Percentiles rank a stretch among this genome's conserved stretches.
phyloP scores from a whole-genome alignment of 1,140 invertebrate species.

The Saccostrea glomerata region DNA sequence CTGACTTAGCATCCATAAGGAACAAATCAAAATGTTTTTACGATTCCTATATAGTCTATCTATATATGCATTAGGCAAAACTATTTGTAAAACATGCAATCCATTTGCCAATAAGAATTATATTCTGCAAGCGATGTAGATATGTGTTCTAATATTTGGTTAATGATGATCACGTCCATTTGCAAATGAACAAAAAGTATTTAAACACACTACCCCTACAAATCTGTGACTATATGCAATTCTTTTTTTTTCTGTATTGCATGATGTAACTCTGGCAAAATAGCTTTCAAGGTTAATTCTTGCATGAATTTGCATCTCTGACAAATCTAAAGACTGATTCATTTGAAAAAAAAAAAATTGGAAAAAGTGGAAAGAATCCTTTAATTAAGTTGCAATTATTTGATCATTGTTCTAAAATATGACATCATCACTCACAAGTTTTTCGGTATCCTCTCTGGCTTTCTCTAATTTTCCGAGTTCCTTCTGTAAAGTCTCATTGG shows the following conservation, averaged over 20 bases:
- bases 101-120: background rate
- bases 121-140: background rate
- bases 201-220: too few species aligned
- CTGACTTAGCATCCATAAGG: background rate
- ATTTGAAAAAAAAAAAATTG: too few species aligned
- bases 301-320: too few species aligned
- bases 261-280: too few species aligned
- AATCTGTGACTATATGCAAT: too few species aligned
- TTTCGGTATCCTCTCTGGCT: conserved; percentile 70
- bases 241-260: too few species aligned
- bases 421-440: conserved; percentile 61
- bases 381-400: background rate
- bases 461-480: conserved; percentile 75
- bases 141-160: background rate
- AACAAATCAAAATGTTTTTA: background rate
- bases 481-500: conserved; percentile 73
- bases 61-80: too few species aligned
- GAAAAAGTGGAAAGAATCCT: background rate
- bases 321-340: too few species aligned
- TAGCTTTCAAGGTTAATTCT: too few species aligned
- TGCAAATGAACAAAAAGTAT: too few species aligned
- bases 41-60: background rate
- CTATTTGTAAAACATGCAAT: background rate
- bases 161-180: too few species aligned
- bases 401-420: background rate